Conservation (phyloP, 2,797 vertebrate genomes). For the Macropus fuliginosus region DNA sequence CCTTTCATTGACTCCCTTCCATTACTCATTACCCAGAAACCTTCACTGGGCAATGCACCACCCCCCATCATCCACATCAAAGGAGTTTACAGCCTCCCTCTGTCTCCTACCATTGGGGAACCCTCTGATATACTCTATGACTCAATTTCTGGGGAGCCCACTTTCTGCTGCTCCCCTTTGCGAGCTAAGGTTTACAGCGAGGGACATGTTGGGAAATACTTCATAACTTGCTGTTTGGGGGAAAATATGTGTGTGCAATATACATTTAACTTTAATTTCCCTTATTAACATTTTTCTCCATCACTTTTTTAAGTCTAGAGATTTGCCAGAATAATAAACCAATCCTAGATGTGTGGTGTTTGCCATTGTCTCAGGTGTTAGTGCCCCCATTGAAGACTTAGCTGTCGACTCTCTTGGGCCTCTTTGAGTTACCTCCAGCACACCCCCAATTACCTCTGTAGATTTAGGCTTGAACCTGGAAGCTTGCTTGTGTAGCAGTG, state of each 20-base stretch:
- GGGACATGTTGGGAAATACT: not conserved
- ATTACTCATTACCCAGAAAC: not conserved
- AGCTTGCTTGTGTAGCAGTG: not conserved
- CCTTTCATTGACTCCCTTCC: not conserved
- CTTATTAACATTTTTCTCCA: not conserved
- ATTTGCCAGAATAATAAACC: not conserved
- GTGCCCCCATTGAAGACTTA: not conserved
- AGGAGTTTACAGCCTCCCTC: not conserved
- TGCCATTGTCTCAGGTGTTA: not conserved
- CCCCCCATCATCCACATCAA: not conserved
- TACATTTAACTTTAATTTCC: not conserved
- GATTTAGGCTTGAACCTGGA: not conserved
- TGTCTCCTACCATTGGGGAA: not conserved
- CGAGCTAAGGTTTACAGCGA: not conserved
- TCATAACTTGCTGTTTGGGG: not conserved
- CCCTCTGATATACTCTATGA: not conserved
- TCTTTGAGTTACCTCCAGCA: not conserved
- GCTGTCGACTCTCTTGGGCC: not conserved
- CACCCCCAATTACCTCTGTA: not conserved
- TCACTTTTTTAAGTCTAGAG: not conserved
- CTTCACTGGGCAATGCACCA: not conserved
- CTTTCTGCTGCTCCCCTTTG: not conserved
- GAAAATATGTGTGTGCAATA: not conserved
- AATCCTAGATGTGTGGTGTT: not conserved
- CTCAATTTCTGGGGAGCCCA: not conserved